These are phyloP conservation scores for Solenodon paradoxus DNA, from an alignment of 2,113 vertebrate species.

Conservation along the genomic window DNA sequence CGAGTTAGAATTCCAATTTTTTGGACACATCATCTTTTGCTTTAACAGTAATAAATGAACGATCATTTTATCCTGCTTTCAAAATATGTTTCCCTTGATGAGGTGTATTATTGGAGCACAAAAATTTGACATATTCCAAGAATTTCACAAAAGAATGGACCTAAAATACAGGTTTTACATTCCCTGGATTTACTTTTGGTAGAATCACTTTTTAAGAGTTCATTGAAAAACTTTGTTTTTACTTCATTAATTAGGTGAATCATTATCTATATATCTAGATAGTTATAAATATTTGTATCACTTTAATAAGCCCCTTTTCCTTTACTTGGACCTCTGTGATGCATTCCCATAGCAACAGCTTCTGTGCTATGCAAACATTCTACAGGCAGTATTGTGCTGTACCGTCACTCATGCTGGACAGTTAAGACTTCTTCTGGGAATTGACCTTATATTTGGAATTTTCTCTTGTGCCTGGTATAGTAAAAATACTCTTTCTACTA, in stretches of 20 bases:
- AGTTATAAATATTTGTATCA: neutral
- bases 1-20: neutral
- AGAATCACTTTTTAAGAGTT: neutral
- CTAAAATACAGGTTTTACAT: neutral
- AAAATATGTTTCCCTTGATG: neutral
- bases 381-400: neutral
- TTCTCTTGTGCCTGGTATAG: conserved; percentile 33
- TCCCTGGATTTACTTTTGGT: neutral
- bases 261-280: no score
- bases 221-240: conserved; percentile 14
- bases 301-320: neutral
- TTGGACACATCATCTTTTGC: conserved; percentile 13
- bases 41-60: neutral
- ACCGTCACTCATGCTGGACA: neutral
- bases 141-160: neutral
- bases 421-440: conserved; percentile 32
- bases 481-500: conserved; percentile 52
- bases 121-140: neutral
- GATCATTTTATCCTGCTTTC: conserved; percentile 23
- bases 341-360: conserved; percentile 54
- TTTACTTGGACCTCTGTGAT: conserved; percentile 48
- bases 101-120: neutral
- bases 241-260: neutral
- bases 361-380: conserved; percentile 42
- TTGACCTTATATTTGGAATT: conserved; percentile 34